phyloP scores from a whole-genome alignment of 64 coral and sea anemone genomes.

The Cladopsammia gracilis region DNA sequence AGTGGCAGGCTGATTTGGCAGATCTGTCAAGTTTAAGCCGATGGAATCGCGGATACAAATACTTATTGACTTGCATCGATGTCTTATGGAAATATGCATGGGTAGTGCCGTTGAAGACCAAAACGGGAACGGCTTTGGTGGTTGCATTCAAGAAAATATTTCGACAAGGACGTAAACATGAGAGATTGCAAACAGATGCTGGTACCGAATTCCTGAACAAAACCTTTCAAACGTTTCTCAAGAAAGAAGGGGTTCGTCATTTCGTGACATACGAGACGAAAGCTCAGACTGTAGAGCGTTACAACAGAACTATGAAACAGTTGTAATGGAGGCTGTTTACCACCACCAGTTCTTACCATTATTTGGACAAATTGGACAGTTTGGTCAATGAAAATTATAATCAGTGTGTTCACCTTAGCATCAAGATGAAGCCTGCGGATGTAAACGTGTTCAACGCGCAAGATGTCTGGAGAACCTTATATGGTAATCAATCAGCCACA shows the following conservation, averaged over 20 bases:
- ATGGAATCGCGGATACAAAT: slow-evolving; percentile 34
- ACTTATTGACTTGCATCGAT: slow-evolving; percentile 24
- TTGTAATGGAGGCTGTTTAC: slow-evolving; percentile 46
- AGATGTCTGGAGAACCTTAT: too few species aligned
- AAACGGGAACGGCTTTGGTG: neutral
- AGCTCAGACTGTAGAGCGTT: too few species aligned
- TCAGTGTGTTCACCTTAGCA: neutral
- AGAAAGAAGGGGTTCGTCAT: neutral
- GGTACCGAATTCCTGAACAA: slow-evolving; percentile 55
- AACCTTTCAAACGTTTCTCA: too few species aligned
- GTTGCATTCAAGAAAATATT: slow-evolving; percentile 40
- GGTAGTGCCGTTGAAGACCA: too few species aligned
- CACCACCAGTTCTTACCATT: neutral
- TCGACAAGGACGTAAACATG: neutral
- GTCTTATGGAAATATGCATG: too few species aligned
- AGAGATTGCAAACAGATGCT: slow-evolving; percentile 23
- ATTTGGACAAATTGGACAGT: slow-evolving; percentile 3
- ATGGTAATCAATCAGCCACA: too few species aligned
- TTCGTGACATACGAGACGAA: neutral
- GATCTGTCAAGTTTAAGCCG: too few species aligned
- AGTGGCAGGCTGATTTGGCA: slow-evolving; percentile 48
- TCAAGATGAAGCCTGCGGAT: too few species aligned
- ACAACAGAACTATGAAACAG: neutral
- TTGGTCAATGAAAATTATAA: slow-evolving; percentile 42
- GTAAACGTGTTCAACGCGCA: too few species aligned